Evolutionary conservation across 2,888 invertebrate species (phyloP).

Genomic region (Dryobotodes eremita): DNA sequence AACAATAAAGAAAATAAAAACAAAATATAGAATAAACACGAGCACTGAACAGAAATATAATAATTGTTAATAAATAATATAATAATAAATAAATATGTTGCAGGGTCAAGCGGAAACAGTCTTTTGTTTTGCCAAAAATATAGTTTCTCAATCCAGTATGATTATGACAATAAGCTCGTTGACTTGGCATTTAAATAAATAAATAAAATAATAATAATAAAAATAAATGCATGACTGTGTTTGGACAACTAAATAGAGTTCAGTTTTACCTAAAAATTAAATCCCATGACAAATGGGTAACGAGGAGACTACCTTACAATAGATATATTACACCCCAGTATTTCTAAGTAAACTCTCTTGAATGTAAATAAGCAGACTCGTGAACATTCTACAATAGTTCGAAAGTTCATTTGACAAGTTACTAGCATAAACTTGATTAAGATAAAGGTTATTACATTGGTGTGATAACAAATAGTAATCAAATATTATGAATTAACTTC

Average conservation of each 20-base stretch:
- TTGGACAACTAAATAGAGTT: background rate
- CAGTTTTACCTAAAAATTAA: too few relatives aligned
- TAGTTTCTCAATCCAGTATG: background rate
- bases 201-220: too few relatives aligned
- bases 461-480: background rate
- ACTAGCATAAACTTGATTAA: slow-evolving; percentile 5
- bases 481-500: slow-evolving; percentile 1
- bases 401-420: slow-evolving; percentile 26
- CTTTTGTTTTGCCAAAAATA: background rate
- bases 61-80: background rate
- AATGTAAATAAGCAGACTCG: slow-evolving; percentile 16
- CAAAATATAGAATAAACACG: too few relatives aligned
- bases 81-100: background rate
- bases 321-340: background rate
- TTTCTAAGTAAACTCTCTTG: slow-evolving; percentile 21
- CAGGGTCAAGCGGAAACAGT: background rate
- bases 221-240: background rate
- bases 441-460: slow-evolving; percentile 13
- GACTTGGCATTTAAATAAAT: too few relatives aligned
- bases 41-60: too few relatives aligned
- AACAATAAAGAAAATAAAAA: too few relatives aligned
- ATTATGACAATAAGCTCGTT: background rate
- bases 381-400: slow-evolving; percentile 24
- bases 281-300: background rate
- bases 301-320: too few relatives aligned